Evolutionary conservation across 2,797 vertebrate genomes (phyloP), one percentile per base, ranked within the genome.

Genomic region (Borostomias antarcticus): DNA sequence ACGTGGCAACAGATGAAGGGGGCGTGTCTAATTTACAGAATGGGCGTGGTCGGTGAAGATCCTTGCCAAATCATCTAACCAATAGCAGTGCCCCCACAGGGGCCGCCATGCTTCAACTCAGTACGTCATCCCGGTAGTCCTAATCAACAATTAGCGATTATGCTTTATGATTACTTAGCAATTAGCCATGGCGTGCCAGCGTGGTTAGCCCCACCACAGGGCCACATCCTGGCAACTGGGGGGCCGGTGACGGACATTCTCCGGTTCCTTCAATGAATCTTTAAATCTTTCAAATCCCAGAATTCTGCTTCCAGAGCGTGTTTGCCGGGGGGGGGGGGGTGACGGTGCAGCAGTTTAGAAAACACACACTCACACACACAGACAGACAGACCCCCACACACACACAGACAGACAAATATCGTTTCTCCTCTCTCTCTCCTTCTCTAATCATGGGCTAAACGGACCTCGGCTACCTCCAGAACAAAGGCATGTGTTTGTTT

Each of bases 401-500:
- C 40, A 45, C 48, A 8, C 69, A 15, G 62, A 5, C 48, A 9
- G 19, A 10, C 50, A 3, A 17, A 6, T 19, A 1, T 37, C 4
- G 25, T 30, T 17, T 30, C 28, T 77, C 70, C 69, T 1, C 59
- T 81, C 29, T 26, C 19, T 29, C 43, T 60, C 66, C 64, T 71
- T 83, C 89, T 89, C 74, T 90, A 90, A 89, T 89, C 89, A 88
- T 32, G 75, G 57, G 19, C 5, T 50, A 74, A 79, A 48, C 68
- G 29, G 75, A 50, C 52, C 70, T 67, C 51, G 0, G 73, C 77
- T 60, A 71, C 40, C 6, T 17, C 64, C 43, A 56, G 83, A 90
- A 89, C 88, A 90, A 91, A 91, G 84, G 73, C 33, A 40, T 37
- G 13, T 89, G 88, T 91, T 91, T 90, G 83, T 89, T 90, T 86